Base-by-base conservation (phyloP, 2,797 vertebrate genomes). In the Labroides dimidiatus region DNA sequence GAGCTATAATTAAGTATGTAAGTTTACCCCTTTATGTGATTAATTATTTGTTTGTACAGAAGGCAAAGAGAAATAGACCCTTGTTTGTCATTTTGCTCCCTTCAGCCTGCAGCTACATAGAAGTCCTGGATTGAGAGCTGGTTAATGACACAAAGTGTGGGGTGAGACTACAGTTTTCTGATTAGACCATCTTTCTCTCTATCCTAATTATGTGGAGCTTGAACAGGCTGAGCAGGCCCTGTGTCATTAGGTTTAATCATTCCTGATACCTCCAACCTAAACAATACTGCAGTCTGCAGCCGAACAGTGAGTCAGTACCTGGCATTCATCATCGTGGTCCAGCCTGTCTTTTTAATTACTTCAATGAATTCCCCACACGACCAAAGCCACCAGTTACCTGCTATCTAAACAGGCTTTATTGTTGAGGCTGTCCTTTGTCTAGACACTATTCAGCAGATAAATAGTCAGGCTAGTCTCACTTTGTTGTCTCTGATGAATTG, bases 321-420 rank as follows among this genome's bases (percentile, higher is more conserved):
- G 89, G 81, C 89, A 88, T 92, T 91, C 85, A 90, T 93, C 85
- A 92, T 89, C 89, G 84, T 58, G 69, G 77, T 85, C 78, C 71
- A 80, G 86, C 70, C 62, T 36, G 70, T 59, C 80, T 78, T 88
- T 93, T 92, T 92, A 92, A 93, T 93, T 93, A 91, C 84, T 56
- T 69, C 86, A 85, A 81, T 90, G 87, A 91, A 94, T 90, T 89
- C 81, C 63, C 67, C 69, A 63, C 78, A 82, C 63, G 69, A 64
- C 69, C 79, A 55, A 56, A 81, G 80, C 66, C 66, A 72, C 61
- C 66, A 66, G 27, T 82, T 73, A 84, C 64, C 70, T 83, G 65
- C 68, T 77, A 73, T 81, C 63, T 57, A 81, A 86, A 84, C 68
- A 74, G 47, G 4, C 36, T 69, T 76, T 72, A 80, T 80, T 86